Evolutionary conservation across 2,888 invertebrate genomes (phyloP), one percentile per base, ranked within the genome.

Genomic region (Andrena chrysosceles): DNA sequence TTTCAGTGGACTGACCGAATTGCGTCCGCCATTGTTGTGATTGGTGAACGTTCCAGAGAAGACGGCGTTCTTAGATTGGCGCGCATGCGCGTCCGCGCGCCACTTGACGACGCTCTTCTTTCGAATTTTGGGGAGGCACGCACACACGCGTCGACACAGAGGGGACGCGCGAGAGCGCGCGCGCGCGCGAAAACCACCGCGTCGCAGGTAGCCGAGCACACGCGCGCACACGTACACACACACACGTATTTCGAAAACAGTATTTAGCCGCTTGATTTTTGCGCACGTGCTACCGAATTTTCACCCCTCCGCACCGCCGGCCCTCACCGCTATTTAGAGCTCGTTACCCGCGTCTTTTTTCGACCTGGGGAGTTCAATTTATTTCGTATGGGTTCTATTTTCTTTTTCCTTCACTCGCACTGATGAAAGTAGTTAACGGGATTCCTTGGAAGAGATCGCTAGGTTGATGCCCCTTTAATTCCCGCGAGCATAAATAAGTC

Each of bases 21-120:
- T 89, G 85, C 80, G 84, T 89, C 92, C 89, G 92, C 93, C 93
- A 93, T 93, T 93, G 93, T 93, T 93, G 91, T 80, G 91, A 93
- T 93, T 91, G 91, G 89, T 86, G 89, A 91, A 87, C 77, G 72
- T 87, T 87, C 73, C 81, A 80, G 89, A 80, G 86, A 92, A 90
- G 91, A 91, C 90, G 83, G 87, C 89, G 91, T 91, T 91, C 92
- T 93, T 91, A 91, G 75, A 81, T 89, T 67, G 79, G 35, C 77
- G 86, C 93, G 92, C 93, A 91, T 90, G 93, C 93, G 93, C 87
- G 1, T 20, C 13, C 16, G n/a, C 49, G 26, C 49, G 10, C 56
- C 80, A 78, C 79, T 79, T 83, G 81, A 76, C 80, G 83, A 89
- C 84, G 76, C 87, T 86, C 90, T 89, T 91, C 82, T 88, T 92